Base-by-base conservation (phyloP, 2,113 vertebrate genomes). In the Esox niger region DNA sequence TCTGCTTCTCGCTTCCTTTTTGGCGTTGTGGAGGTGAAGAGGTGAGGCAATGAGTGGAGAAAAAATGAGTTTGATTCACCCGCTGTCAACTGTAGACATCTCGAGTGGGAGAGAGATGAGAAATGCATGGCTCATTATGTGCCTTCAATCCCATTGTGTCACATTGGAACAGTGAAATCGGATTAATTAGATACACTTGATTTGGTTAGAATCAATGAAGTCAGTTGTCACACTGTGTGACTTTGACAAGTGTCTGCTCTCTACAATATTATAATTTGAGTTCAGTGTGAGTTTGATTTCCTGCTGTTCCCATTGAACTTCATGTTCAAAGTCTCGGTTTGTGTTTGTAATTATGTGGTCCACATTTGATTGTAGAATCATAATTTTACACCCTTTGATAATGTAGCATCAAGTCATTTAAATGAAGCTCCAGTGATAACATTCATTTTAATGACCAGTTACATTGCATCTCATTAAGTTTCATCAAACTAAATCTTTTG, bases 181-280 rank as follows among this genome's bases (percentile, higher is more conserved):
- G 17, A 63, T 63, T 25, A 33, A 54, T 65, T 27, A 25, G n/a
- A 31, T 20, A 46, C 1, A 29, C 43, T 23, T 15, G n/a, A 23
- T 31, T 46, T 67, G 57, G 13, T 54, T 60, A 49, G 35, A 32
- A 60, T 32, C 15, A 17, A 60, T 60, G 17, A 30, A 60, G 5
- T 32, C 6, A 17, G 26, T 30, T 30, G 1, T 58, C 25, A 21
- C 49, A 58, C 11, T 27, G 2, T 30, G 56, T 58, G 25, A 58
- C 25, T 58, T 58, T 27, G 23, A 4, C 15, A 25, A 21, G 23
- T 70, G 27, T 58, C 25, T 64, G 17, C 32, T 46, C 33, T 29
- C 47, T 21, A 23, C 47, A 52, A 52, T 23, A 52, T 52, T 4
- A 52, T 6, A 4, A 52, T 52, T 21, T 52, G n/a, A 21, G 17